These are phyloP conservation scores for Hypsibius dujardini DNA, from an alignment of 1,140 invertebrate species.

Conservation along the genomic window DNA sequence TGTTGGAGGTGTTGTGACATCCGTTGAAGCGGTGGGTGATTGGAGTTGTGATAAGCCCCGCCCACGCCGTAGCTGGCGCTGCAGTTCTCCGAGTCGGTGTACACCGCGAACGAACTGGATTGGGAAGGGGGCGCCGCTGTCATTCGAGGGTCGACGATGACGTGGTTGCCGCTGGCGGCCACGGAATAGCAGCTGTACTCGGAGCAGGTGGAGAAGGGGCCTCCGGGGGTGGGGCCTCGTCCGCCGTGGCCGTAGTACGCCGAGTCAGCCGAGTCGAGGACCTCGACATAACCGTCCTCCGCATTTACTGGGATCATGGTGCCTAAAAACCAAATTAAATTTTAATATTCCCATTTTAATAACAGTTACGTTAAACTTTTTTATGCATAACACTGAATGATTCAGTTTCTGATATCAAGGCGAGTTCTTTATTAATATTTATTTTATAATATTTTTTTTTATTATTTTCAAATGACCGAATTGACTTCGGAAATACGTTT, in stretches of 20 bases:
- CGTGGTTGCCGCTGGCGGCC: neutral
- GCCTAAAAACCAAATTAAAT: neutral
- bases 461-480: neutral
- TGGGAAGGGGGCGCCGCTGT: neutral
- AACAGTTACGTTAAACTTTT: neutral
- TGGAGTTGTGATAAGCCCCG: neutral
- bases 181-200: constrained; percentile 14
- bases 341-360: neutral
- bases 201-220: neutral
- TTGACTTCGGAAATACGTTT: neutral
- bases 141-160: neutral
- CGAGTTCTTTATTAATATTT: neutral
- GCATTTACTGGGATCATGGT: neutral
- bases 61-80: constrained; percentile 9
- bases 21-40: neutral
- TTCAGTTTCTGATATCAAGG: neutral
- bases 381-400: neutral
- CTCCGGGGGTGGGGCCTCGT: neutral
- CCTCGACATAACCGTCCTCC: constrained; percentile 5
- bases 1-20: neutral
- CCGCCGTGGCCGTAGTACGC: neutral
- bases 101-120: neutral
- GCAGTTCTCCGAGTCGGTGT: neutral
- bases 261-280: neutral
- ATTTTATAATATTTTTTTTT: neutral